Evolutionary conservation across 2,888 invertebrate species (phyloP).

Genomic region (Sturmia bella): DNA sequence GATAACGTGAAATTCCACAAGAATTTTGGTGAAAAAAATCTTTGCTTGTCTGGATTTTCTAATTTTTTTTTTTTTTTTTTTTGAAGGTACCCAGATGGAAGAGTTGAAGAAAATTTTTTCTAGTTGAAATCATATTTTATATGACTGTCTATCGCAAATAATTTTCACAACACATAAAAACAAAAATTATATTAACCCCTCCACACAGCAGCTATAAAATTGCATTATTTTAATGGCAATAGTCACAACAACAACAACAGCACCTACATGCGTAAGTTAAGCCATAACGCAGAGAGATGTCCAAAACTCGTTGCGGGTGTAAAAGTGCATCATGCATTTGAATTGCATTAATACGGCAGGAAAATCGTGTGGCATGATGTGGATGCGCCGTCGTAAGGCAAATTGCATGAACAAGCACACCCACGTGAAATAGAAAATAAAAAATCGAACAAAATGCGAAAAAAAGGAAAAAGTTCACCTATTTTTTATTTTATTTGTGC

Average conservation of each 20-base stretch:
- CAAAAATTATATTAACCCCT: slow-evolving; percentile 44
- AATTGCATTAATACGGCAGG: slow-evolving; percentile 26
- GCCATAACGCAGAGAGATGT: slow-evolving; percentile 25
- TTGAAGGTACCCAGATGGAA: no score
- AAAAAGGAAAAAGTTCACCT: slow-evolving; percentile 77
- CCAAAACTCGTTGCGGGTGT: slow-evolving; percentile 24
- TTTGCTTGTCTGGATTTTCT: no score
- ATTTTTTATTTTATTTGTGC: slow-evolving; percentile 75
- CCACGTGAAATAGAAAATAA: slow-evolving; percentile 50
- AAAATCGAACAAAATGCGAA: slow-evolving; percentile 65
- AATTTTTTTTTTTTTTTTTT: no score
- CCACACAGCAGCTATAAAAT: slow-evolving; percentile 57
- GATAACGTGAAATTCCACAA: no score
- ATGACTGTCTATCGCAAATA: slow-evolving; percentile 42
- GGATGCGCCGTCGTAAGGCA: slow-evolving; percentile 69
- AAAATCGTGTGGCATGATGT: slow-evolving; percentile 26
- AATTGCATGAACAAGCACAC: slow-evolving; percentile 34
- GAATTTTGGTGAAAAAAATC: no score
- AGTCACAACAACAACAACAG: slow-evolving; percentile 38
- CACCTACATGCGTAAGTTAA: slow-evolving; percentile 59
- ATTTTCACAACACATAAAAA: slow-evolving; percentile 41
- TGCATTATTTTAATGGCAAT: slow-evolving; percentile 33
- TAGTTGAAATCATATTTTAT: slow-evolving; percentile 30
- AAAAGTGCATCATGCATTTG: slow-evolving; percentile 30
- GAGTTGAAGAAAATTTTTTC: no score